Base-by-base conservation (phyloP, 2,888 invertebrate genomes). In the Mesochorus sp. region DNA sequence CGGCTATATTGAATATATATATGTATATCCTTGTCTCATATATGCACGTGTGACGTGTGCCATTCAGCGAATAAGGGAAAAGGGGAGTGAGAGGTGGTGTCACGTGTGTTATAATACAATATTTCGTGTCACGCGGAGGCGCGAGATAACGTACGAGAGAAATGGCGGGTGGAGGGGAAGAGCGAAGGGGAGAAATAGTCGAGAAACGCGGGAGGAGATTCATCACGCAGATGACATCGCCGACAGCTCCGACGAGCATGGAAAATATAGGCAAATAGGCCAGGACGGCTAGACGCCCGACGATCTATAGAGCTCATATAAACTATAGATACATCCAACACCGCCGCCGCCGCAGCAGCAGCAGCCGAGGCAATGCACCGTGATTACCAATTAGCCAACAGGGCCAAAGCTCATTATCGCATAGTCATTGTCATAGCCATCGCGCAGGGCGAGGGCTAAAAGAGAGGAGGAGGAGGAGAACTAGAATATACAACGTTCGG, bases 251-350 rank as follows among this genome's bases (percentile, higher is more conserved):
- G 47, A 6, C 72, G 80, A 83, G 85, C 85, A 83, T 84, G 82
- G 84, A 87, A 88, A 88, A 87, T 79, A 79, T 87, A 87, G 87
- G 85, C 85, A 88, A 88, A 87, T 86, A 85, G 87, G 87, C 79
- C 85, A 88, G 81, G 79, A 76, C 80, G 86, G 82, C 83, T 85
- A 85, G 85, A 86, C 84, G 82, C 82, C 74, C 80, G 83, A 61
- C 61, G 49, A 44, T 21, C 59, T 37, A 51, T 71, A 26, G 47
- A 57, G 31, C n/a, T 26, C 53, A n/a, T 53, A 21, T 53, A 39
- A 51, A n/a, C n/a, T n/a, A n/a, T n/a, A n/a, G n/a, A n/a, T n/a
- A n/a, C n/a, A n/a, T n/a, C n/a, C n/a, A n/a, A n/a, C n/a, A n/a
- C n/a, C n/a, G n/a, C n/a, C n/a, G n/a, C n/a, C n/a, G n/a, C n/a